Evolutionary conservation across 2,113 vertebrate species (phyloP), one percentile per base, ranked within the genome.

Genomic region (Vimba vimba): DNA sequence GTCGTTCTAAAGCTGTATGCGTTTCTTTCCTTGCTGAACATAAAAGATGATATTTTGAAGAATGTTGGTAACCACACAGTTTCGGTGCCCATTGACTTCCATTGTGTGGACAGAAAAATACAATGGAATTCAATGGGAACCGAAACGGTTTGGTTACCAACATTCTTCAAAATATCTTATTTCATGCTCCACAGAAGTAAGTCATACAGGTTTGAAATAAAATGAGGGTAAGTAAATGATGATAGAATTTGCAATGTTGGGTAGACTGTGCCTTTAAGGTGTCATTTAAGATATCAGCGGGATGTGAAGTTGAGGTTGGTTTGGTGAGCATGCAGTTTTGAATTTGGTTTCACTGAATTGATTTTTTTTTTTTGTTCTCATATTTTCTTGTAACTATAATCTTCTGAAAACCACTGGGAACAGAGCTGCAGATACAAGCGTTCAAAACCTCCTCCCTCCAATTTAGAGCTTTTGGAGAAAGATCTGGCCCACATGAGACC

Each of bases 391-490:
- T 75, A 77, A 55, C 50, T 55, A 30, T 77, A 50, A 52, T 77
- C 36, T 71, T 71, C 57, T 12, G 36, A 45, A 79, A 85, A 74
- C 39, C 55, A 45, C 78, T 83, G 27, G 66, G 69, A 78, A 83
- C 88, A 88, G 86, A 92, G 87, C 84, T 84, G 86, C 87, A 82
- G 85, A 90, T 91, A 89, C 87, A 89, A 82, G 66, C 87, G 12
- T 66, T 84, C 85, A 78, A 82, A 85, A 74, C 87, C 91, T 90
- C 91, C 91, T 93, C 91, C 91, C 89, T 93, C 89, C 90, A 91
- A 91, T 94, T 93, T 94, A 91, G 90, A 92, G 92, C 91, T 93
- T 92, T 93, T 92, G 93, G 92, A 94, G 88, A 90, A 85, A 92
- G 93, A 95, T 94, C 93, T 91, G 89, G 94, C 92, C 91, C 88